phyloP scores from a whole-genome alignment of 2,888 invertebrate genomes.

The Hydraecia micacea region DNA sequence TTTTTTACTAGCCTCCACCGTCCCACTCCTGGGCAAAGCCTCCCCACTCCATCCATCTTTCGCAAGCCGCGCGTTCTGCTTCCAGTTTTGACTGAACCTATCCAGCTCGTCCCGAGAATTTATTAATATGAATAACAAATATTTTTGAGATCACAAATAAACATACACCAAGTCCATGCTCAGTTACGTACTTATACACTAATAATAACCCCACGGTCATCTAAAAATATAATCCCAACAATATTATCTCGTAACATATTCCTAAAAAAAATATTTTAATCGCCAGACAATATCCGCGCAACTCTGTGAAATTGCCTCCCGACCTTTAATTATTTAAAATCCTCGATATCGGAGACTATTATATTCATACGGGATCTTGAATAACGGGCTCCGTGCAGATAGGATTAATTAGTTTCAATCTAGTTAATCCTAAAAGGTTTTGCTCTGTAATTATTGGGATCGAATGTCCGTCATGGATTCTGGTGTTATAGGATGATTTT shows the following conservation, averaged over 20 bases:
- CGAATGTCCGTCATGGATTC: conserved; percentile 8
- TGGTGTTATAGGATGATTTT: conserved; percentile 3
- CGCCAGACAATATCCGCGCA: conserved; percentile 34
- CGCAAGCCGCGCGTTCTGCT: background rate
- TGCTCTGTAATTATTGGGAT: conserved; percentile 21
- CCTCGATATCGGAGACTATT: conserved; percentile 45
- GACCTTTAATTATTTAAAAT: conserved; percentile 61
- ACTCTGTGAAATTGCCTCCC: conserved; percentile 45
- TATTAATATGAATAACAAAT: background rate
- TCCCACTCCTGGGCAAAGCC: background rate
- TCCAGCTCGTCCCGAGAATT: background rate
- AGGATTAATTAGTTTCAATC: conserved; percentile 62
- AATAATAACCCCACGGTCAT: background rate
- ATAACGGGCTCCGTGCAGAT: conserved; percentile 57
- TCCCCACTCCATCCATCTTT: background rate
- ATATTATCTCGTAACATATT: conserved; percentile 13
- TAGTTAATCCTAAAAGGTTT: conserved; percentile 57
- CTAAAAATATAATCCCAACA: background rate
- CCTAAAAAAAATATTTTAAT: conserved; percentile 46
- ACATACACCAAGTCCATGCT: background rate
- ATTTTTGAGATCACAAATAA: background rate
- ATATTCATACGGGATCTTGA: conserved; percentile 56
- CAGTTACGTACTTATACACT: background rate
- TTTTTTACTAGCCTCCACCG: background rate
- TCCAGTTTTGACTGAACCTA: background rate